Evolutionary conservation across 1,140 invertebrate species (phyloP), one percentile per base, ranked within the genome.

Genomic region (Lucilia cuprina): DNA sequence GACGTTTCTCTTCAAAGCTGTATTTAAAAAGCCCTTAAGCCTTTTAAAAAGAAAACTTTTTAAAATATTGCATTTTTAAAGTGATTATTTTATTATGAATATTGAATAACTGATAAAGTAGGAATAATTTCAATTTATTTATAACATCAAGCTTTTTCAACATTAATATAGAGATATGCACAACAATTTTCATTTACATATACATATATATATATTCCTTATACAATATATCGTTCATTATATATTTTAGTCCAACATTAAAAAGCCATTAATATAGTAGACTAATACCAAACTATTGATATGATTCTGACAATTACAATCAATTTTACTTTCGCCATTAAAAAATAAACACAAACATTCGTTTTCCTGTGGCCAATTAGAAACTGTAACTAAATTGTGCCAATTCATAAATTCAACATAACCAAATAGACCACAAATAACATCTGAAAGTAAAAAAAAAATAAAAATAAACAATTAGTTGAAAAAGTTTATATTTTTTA

Each of bases 371-470:
- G 86, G 86, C 88, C 88, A 89, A 85, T 85, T 89, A 84, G 85
- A 87, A 83, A 89, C 85, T 86, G 87, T 88, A 83, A 88, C 86
- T 84, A 87, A 86, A 84, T 88, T 89, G 35, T 86, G 87, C 89
- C 88, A 89, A 85, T 90, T 90, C 70, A 90, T 85, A 83, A 90
- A 89, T 87, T 90, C 89, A 80, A 87, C 88, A 84, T 86, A 90
- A 12, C 89, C 89, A 83, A 86, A 87, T 7, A 90, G 86, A 13
- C 89, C 89, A 84, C 89, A 90, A 55, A 90, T 87, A 70, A 87
- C 88, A 60, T 86, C 89, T 88, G 21, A 3, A 85, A 86, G 35
- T 65, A 9, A 9, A 70, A 70, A 70, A n/a, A 65, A 30, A 14
- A 65, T n/a, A 65, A 65, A 65, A 70, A 7, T 70, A 25, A 25